Conservation (phyloP, 2,797 vertebrate genomes). For the Microchirus variegatus region DNA sequence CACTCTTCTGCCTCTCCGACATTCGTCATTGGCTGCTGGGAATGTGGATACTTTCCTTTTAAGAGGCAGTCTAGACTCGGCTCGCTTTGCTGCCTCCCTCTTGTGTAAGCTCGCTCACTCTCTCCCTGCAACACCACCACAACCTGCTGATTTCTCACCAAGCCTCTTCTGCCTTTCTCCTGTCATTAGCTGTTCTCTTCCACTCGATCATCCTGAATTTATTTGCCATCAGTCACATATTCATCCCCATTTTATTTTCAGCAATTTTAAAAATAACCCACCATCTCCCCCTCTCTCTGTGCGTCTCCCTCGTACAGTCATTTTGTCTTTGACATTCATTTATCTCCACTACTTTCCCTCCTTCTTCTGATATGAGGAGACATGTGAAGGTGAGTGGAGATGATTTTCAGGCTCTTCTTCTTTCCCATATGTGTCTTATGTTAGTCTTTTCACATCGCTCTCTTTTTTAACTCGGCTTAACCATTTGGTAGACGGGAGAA, state of each 20-base stretch:
- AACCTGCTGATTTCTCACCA: conserved; percentile 71
- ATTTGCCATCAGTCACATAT: conserved; percentile 41
- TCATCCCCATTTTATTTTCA: conserved; percentile 18
- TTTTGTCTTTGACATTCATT: conserved; percentile 45
- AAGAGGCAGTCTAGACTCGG: conserved; percentile 81
- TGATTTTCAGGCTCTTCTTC: conserved; percentile 38
- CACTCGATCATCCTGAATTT: conserved; percentile 22
- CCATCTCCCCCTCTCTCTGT: conserved; percentile 28
- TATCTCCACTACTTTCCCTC: conserved; percentile 47
- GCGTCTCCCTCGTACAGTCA: conserved; percentile 15
- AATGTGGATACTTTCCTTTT: conserved; percentile 74
- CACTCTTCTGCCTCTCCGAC: conserved; percentile 18
- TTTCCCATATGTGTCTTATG: conserved; percentile 6
- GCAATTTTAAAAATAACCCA: conserved; percentile 14
- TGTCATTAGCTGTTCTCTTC: conserved; percentile 47
- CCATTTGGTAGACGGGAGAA: conserved; percentile 35
- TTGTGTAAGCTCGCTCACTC: conserved; percentile 34
- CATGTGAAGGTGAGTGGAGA: conserved; percentile 81
- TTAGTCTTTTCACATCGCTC: conserved; percentile 4
- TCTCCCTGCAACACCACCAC: conserved; percentile 64
- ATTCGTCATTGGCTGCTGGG: conserved; percentile 66
- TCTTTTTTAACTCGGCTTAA: conserved; percentile 35
- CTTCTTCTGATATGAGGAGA: conserved; percentile 54
- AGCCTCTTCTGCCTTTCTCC: conserved; percentile 40
- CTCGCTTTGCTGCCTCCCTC: conserved; percentile 51